Conservation (phyloP, 2,797 vertebrate genomes). For the Alcedo quadribrachys region DNA sequence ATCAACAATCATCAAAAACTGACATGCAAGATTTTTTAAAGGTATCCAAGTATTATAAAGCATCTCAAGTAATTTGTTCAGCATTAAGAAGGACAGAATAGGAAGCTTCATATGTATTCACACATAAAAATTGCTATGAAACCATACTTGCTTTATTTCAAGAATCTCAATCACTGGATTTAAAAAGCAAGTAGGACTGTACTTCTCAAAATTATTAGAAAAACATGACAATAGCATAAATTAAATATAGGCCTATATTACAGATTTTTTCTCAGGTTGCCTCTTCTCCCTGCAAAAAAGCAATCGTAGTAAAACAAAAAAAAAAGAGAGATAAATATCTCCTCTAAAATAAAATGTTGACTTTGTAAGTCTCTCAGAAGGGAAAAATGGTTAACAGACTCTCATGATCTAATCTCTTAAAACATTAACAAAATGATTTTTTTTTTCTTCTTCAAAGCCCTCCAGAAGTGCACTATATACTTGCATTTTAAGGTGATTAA, state of each 20-base stretch:
- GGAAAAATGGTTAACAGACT: neutral
- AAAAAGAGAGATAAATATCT: neutral
- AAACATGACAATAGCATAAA: neutral
- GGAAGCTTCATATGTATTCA: neutral
- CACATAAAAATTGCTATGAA: neutral
- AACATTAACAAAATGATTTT: neutral
- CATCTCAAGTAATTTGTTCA: neutral
- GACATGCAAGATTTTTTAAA: neutral
- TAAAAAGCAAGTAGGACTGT: neutral
- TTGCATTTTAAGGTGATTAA: neutral
- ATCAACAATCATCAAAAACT: neutral
- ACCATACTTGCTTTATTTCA: neutral
- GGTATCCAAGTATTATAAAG: neutral
- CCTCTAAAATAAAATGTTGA: neutral
- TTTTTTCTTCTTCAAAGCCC: neutral
- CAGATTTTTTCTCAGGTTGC: neutral
- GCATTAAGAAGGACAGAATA: neutral
- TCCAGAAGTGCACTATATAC: neutral
- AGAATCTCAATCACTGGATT: neutral
- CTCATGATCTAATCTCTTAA: neutral
- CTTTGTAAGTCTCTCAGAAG: too few species aligned
- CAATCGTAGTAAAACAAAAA: neutral
- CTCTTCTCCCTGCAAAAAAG: neutral
- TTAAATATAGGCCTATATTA: neutral
- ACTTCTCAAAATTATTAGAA: neutral